These are phyloP conservation scores for Mycteria americana DNA, from an alignment of 2,797 vertebrate species.

Conservation along the genomic window DNA sequence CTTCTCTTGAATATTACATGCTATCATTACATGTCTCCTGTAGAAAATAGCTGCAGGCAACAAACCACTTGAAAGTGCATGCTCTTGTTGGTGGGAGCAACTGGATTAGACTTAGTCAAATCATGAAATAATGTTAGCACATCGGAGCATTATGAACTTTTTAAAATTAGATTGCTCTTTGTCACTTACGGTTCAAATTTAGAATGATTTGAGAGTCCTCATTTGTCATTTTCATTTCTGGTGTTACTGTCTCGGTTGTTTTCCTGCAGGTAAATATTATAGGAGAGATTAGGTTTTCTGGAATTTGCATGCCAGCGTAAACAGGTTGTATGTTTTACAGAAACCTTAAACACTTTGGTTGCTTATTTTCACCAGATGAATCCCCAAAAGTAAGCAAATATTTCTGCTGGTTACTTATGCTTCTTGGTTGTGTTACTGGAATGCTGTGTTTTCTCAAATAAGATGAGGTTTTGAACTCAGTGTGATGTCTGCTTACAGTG, in stretches of 20 bases:
- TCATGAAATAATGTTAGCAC: neutral
- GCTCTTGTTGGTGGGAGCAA: slow-evolving; percentile 9
- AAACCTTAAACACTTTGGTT: neutral
- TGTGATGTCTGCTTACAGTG: neutral
- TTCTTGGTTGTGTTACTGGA: neutral
- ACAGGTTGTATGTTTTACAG: neutral
- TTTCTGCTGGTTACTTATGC: neutral
- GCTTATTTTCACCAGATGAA: neutral
- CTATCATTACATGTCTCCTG: neutral
- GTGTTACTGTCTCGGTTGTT: neutral
- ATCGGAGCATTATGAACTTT: neutral
- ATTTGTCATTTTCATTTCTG: slow-evolving; percentile 8
- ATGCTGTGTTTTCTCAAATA: neutral
- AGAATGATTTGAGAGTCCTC: neutral
- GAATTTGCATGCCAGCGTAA: neutral
- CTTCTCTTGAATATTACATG: slow-evolving; percentile 38
- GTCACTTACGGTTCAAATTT: neutral
- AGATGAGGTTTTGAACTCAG: neutral
- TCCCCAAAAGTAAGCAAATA: neutral
- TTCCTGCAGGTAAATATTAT: neutral
- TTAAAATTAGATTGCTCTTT: neutral
- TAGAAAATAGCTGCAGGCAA: slow-evolving; percentile 41
- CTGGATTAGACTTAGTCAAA: neutral
- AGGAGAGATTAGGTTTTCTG: neutral
- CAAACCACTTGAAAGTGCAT: neutral